Conservation (phyloP, 2,888 invertebrate species). For the Philaethria dido region DNA sequence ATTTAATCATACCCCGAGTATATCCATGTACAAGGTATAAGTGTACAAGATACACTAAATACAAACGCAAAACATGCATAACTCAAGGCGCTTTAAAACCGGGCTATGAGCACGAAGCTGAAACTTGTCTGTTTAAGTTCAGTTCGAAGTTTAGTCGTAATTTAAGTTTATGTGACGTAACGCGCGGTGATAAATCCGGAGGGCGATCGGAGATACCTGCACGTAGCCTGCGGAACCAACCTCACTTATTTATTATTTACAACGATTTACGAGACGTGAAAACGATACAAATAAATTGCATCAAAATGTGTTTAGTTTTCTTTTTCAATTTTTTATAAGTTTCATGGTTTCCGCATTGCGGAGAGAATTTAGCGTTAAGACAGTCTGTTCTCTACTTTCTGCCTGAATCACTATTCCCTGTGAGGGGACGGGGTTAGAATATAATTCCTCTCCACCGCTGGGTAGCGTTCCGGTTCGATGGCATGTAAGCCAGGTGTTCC, state of each 20-base stretch:
- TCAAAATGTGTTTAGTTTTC: background rate
- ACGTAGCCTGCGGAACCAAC: background rate
- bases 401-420: too few relatives aligned
- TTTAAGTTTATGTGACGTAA: conserved; percentile 66
- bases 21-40: too few relatives aligned
- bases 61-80: conserved; percentile 3
- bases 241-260: conserved; percentile 20
- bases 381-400: too few relatives aligned
- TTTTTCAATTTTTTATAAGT: background rate
- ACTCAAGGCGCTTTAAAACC: conserved; percentile 16
- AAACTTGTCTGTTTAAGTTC: conserved; percentile 33
- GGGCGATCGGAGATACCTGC: conserved; percentile 30
- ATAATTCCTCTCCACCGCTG: too few relatives aligned
- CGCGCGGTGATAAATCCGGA: conserved; percentile 36
- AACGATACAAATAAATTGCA: conserved; percentile 12
- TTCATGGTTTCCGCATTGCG: too few relatives aligned
- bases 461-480: too few relatives aligned
- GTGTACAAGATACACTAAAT: background rate
- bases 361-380: too few relatives aligned
- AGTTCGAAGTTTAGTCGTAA: conserved; percentile 55
- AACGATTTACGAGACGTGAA: conserved; percentile 1
- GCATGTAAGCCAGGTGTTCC: too few relatives aligned
- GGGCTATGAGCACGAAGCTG: conserved; percentile 19
- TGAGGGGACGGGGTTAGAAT: too few relatives aligned
- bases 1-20: too few relatives aligned